These are phyloP conservation scores for Drosophila siamana DNA, from an alignment of 2,888 invertebrate genomes.

Conservation along the genomic window DNA sequence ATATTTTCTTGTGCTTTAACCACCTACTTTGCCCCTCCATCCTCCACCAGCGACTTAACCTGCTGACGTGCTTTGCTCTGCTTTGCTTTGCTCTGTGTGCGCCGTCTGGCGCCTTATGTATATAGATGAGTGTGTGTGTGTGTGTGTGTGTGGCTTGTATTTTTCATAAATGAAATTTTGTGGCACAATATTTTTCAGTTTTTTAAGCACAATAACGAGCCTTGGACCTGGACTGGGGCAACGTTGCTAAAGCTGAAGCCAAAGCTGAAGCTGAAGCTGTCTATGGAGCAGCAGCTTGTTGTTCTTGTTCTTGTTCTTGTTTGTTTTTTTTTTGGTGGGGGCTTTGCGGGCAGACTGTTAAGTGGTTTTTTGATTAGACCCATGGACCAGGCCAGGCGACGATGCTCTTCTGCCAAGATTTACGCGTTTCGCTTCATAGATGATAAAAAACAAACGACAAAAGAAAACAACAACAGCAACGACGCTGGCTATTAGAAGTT, in stretches of 20 bases:
- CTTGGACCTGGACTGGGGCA: conserved; percentile 12
- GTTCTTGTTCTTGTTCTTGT: too few relatives aligned
- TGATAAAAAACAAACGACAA: conserved; percentile 39
- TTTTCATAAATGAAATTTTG: conserved; percentile 74
- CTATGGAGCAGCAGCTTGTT: too few relatives aligned
- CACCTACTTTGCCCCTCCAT: too few relatives aligned
- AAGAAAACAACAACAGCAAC: not conserved
- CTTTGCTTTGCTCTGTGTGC: conserved; percentile 16
- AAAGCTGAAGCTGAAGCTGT: conserved; percentile 2
- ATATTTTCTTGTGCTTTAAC: conserved; percentile 4
- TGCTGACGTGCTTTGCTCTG: conserved; percentile 31
- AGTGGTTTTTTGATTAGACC: conserved; percentile 79
- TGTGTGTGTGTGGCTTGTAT: conserved; percentile 26
- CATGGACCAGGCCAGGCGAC: conserved; percentile 28
- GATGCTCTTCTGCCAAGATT: conserved; percentile 39
- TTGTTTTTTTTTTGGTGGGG: not conserved
- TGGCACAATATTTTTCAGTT: conserved; percentile 70
- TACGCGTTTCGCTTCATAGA: conserved; percentile 52
- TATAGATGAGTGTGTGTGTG: conserved; percentile 9
- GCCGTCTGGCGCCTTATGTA: conserved; percentile 23
- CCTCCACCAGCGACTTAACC: not conserved
- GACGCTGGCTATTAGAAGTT: conserved; percentile 38
- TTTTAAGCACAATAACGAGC: conserved; percentile 51
- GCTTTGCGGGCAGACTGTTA: conserved; percentile 59
- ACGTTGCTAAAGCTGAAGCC: conserved; percentile 6